Conservation (phyloP, 2,888 invertebrate genomes). For the Scaptomyza flava region DNA sequence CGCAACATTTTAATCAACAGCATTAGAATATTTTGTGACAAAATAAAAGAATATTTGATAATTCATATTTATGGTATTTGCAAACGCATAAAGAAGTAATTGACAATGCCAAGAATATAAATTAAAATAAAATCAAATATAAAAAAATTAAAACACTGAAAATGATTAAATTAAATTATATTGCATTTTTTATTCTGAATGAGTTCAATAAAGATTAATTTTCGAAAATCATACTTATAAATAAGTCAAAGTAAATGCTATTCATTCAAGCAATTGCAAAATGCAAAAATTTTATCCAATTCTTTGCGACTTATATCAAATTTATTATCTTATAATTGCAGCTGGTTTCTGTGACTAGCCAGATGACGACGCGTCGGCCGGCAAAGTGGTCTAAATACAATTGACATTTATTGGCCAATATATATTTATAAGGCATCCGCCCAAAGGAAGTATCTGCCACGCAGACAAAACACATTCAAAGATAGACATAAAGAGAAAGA, state of each 20-base stretch:
- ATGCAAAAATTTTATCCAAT: background rate
- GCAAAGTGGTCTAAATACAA: conserved; percentile 55
- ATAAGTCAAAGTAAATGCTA: too few species aligned
- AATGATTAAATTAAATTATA: too few species aligned
- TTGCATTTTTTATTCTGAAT: too few species aligned
- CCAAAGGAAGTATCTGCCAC: conserved; percentile 49
- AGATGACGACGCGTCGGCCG: conserved; percentile 15
- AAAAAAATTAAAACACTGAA: too few species aligned
- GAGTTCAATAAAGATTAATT: too few species aligned
- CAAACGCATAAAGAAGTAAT: too few species aligned
- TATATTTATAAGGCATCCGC: conserved; percentile 70
- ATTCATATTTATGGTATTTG: too few species aligned
- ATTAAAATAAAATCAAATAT: background rate
- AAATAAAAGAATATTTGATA: too few species aligned
- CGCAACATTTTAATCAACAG: background rate
- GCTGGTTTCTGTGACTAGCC: conserved; percentile 24
- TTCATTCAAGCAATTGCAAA: too few species aligned
- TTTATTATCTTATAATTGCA: conserved; percentile 43
- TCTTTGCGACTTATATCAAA: background rate
- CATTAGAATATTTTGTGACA: background rate
- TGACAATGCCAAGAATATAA: too few species aligned
- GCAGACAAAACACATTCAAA: conserved; percentile 20
- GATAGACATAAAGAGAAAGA: conserved; percentile 10
- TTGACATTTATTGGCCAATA: conserved; percentile 81
- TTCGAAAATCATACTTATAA: too few species aligned